A percentile compares a stretch with the other conserved stretches of the same genome.
These are phyloP conservation scores for Coccyzus lansbergi DNA, from an alignment of 2,797 vertebrate species.

Conservation along the genomic window DNA sequence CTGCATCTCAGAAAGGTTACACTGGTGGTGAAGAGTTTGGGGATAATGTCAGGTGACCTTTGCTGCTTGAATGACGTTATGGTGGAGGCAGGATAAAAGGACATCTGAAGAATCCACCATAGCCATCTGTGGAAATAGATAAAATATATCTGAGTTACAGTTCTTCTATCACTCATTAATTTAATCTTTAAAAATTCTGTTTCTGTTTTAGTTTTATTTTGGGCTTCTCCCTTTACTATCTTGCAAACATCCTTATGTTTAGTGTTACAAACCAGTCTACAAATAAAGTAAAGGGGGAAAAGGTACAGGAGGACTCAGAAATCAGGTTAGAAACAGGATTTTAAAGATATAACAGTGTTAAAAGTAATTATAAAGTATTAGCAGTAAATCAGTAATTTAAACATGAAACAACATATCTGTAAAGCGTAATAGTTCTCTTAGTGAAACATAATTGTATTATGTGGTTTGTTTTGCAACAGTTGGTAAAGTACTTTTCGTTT, in stretches of 20 bases:
- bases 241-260: neutral
- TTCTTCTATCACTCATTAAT: neutral
- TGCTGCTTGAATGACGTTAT: neutral
- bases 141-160: neutral
- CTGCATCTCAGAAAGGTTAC: neutral
- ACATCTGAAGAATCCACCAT: neutral
- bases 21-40: neutral
- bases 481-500: neutral
- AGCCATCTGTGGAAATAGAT: neutral
- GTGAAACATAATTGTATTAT: neutral
- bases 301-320: neutral
- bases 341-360: neutral
- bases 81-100: neutral
- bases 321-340: neutral
- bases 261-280: neutral
- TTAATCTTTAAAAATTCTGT: neutral
- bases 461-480: neutral
- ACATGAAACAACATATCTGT: neutral
- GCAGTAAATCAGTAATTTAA: neutral
- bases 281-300: neutral
- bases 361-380: neutral
- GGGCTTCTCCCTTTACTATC: neutral
- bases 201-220: neutral
- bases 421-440: neutral
- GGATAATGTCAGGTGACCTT: neutral